Base-by-base conservation (phyloP, 2,797 vertebrate genomes). In the Todus mexicanus region DNA sequence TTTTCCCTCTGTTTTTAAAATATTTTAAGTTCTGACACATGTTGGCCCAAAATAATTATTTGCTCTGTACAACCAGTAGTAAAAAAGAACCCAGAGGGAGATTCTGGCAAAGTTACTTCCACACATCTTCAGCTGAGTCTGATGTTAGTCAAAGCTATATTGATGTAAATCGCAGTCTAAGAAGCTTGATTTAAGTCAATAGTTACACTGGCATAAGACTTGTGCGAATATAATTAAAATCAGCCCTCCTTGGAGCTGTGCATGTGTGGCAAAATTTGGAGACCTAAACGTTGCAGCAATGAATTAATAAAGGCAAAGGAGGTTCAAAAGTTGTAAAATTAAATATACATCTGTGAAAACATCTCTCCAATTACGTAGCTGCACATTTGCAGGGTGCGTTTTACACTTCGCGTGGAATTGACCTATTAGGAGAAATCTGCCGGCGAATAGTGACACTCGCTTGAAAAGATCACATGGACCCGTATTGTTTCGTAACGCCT, bases 341-440 rank as follows among this genome's bases (percentile, higher is more conserved):
- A 96, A 96, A 96, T 94, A 95, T 92, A 94, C 94, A 96, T 96
- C 90, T 96, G 91, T 96, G 95, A 95, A 96, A 96, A 94, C 90
- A 94, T 95, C 94, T 76, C 54, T 63, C 82, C 72, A 96, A 91
- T 96, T 97, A 95, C 29, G 15, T 76, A 81, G 93, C 93, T 76
- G 69, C 56, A 61, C 79, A 42, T 96, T 95, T 87, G 84, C 77
- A 84, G 83, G 93, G 82, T 74, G 92, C 80, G 74, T 90, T 96
- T 96, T 95, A 68, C 95, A 94, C 94, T 90, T 96, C 84, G 47
- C 69, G 80, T 77, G 82, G 76, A 94, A 93, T 95, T 90, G 93
- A 95, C 92, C 87, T 74, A 90, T 96, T 95, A 96, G 96, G 33
- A 86, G 83, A 93, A 94, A 94, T 76, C 94, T 95, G 94, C 94